Evolutionary conservation across 2,888 invertebrate species (phyloP).

Genomic region (Ferrisia virgata): DNA sequence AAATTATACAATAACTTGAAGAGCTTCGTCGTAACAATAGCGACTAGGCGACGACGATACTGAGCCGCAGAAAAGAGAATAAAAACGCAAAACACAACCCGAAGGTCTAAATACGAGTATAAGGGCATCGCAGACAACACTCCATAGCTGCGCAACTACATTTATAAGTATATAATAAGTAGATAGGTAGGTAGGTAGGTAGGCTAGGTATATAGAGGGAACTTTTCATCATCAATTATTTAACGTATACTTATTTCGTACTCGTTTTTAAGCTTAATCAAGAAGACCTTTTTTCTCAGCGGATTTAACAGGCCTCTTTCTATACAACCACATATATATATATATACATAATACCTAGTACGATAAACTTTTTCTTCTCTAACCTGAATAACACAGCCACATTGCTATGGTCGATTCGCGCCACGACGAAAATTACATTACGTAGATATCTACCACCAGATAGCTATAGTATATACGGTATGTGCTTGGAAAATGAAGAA

Average conservation of each 20-base stretch:
- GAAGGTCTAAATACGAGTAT: neutral
- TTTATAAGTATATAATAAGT: too few species aligned
- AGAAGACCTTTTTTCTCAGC: neutral
- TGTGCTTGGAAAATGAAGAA: too few species aligned
- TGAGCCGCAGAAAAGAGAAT: too few species aligned
- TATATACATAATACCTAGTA: too few species aligned
- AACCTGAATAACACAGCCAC: neutral
- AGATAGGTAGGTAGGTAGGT: too few species aligned
- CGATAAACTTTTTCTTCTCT: neutral
- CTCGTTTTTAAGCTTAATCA: constrained; percentile 4
- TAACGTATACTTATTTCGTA: neutral
- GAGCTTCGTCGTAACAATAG: neutral
- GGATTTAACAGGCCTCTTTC: neutral
- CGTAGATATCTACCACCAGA: too few species aligned
- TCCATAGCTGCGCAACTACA: neutral
- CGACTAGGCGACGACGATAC: too few species aligned
- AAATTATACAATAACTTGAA: neutral
- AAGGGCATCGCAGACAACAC: too few species aligned
- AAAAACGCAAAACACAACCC: neutral
- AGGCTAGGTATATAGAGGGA: too few species aligned
- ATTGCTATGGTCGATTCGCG: neutral
- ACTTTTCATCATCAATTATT: constrained; percentile 13
- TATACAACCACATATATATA: too few species aligned
- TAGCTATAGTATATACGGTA: too few species aligned
- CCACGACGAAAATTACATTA: neutral